Evolutionary conservation across 2,113 vertebrate genomes (phyloP).

Genomic region (Formicarius rufipectus): DNA sequence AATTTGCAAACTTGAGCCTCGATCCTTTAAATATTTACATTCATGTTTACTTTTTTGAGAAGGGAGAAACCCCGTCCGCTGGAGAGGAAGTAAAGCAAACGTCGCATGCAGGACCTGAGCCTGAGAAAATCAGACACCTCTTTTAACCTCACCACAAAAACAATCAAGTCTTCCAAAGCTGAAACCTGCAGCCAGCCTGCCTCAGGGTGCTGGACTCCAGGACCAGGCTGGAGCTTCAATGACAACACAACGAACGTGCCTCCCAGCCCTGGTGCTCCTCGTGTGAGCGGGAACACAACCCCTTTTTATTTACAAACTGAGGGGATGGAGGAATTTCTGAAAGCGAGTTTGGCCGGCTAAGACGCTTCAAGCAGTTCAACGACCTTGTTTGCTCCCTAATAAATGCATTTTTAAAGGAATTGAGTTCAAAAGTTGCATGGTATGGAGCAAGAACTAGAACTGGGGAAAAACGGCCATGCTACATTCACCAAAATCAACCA

Average conservation of each 20-base stretch:
- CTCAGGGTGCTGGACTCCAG: neutral
- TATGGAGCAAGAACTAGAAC: neutral
- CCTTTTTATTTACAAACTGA: constrained; percentile 2
- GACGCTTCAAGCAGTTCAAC: neutral
- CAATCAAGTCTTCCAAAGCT: neutral
- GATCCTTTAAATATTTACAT: constrained; percentile 38
- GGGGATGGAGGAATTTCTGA: neutral
- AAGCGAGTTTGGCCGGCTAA: neutral
- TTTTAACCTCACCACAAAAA: neutral
- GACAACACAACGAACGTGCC: accelerated
- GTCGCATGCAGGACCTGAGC: neutral
- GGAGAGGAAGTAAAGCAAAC: neutral
- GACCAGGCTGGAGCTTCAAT: neutral
- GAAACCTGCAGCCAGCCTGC: neutral
- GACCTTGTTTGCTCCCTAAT: neutral
- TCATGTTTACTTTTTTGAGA: neutral
- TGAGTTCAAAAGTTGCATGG: neutral
- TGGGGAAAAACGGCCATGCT: accelerated
- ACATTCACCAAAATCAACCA: neutral
- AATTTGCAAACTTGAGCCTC: neutral
- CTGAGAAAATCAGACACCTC: neutral
- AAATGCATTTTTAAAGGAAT: neutral
- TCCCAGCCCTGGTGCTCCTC: neutral
- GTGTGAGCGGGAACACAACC: neutral
- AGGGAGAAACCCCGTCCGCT: neutral